These are phyloP conservation scores for Eurypyga helias DNA, from an alignment of 2,113 vertebrate genomes.

Conservation along the genomic window DNA sequence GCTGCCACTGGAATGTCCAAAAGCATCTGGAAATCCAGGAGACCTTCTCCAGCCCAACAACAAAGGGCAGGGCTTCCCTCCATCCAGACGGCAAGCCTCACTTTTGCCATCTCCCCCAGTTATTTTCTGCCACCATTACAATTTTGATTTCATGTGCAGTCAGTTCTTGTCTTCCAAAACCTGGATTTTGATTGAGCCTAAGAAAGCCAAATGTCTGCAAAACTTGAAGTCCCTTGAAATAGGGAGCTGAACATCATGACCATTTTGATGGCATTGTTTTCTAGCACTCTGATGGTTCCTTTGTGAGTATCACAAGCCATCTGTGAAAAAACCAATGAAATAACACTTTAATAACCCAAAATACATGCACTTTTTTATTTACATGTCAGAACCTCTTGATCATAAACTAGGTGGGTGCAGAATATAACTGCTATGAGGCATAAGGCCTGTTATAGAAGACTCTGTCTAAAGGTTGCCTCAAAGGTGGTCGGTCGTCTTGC, in stretches of 20 bases:
- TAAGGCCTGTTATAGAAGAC: not conserved
- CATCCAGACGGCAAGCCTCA: not conserved
- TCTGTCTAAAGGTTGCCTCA: not conserved
- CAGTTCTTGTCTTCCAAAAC: constrained; percentile 48
- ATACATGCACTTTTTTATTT: not conserved
- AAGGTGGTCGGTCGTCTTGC: not conserved
- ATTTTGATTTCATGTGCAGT: constrained; percentile 16
- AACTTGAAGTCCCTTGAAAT: constrained; percentile 56
- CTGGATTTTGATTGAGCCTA: constrained; percentile 24
- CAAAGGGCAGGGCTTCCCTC: constrained; percentile 43
- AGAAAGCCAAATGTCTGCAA: constrained; percentile 62
- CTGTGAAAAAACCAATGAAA: not conserved
- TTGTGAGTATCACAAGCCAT: not conserved
- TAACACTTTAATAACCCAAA: not conserved
- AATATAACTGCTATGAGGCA: not conserved
- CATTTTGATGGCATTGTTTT: constrained; percentile 2
- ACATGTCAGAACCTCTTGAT: not conserved
- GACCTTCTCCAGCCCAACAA: constrained; percentile 47
- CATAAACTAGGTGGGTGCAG: not conserved
- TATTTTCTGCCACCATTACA: constrained; percentile 50
- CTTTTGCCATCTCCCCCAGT: constrained; percentile 36
- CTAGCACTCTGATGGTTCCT: not conserved
- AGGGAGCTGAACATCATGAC: constrained; percentile 23
- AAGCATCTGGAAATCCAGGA: constrained; percentile 68
- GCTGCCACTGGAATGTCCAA: constrained; percentile 56